Conservation (phyloP, 1,140 invertebrate species). For the Pomacea maculata region DNA sequence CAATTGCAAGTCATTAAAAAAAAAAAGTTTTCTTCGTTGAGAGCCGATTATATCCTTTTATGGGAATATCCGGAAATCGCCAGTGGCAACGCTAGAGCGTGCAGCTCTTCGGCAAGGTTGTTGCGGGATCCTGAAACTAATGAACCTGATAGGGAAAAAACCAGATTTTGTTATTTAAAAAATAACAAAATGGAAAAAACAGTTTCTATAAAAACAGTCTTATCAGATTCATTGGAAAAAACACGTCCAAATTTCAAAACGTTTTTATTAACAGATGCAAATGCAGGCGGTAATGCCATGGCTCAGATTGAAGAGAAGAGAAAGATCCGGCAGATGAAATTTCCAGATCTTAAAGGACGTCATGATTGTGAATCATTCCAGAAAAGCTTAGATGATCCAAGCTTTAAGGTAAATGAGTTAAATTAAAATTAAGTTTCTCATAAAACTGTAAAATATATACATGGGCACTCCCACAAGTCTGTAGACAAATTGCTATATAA, state of each 20-base stretch:
- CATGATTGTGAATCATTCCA: conserved; percentile 57
- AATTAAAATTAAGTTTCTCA: neutral
- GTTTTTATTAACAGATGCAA: conserved; percentile 51
- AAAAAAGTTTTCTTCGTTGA: too few relatives aligned
- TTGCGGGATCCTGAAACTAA: conserved; percentile 15
- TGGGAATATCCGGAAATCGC: conserved; percentile 47
- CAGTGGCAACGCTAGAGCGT: conserved; percentile 53
- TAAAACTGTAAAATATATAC: neutral
- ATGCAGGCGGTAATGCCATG: conserved; percentile 50
- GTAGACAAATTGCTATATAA: neutral
- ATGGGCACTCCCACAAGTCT: neutral
- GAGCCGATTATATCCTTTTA: conserved; percentile 44
- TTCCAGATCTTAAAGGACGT: conserved; percentile 53
- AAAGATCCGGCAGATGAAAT: conserved; percentile 58
- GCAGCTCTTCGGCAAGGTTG: conserved; percentile 48
- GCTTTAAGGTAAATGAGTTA: conserved; percentile 10
- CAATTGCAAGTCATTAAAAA: too few relatives aligned
- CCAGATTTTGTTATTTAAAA: neutral
- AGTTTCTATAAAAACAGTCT: conserved; percentile 35
- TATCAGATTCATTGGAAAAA: conserved; percentile 55
- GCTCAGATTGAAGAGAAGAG: conserved; percentile 55
- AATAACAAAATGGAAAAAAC: conserved; percentile 47
- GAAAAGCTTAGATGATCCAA: conserved; percentile 34
- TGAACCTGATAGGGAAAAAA: neutral
- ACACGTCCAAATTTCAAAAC: conserved; percentile 53